These are phyloP conservation scores for Burhinus bistriatus DNA, from an alignment of 2,113 vertebrate genomes.

Conservation along the genomic window DNA sequence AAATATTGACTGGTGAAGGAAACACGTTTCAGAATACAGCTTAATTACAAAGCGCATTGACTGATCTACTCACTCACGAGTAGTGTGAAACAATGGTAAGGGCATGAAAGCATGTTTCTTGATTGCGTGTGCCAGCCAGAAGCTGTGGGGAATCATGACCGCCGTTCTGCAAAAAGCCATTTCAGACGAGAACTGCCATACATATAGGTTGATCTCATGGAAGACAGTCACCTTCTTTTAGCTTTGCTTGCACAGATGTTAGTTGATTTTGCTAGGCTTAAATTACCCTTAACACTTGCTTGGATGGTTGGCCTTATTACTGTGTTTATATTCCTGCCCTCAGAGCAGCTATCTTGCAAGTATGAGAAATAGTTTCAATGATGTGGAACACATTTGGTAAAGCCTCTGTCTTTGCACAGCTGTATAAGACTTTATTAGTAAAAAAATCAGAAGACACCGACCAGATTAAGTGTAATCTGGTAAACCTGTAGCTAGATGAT, in stretches of 20 bases:
- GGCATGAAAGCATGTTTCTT: background rate
- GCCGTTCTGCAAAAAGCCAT: background rate
- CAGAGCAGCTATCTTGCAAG: background rate
- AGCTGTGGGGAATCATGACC: background rate
- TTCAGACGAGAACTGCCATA: background rate
- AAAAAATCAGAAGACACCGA: background rate
- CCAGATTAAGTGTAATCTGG: background rate
- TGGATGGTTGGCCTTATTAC: background rate
- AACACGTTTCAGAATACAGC: background rate
- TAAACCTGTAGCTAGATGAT: background rate
- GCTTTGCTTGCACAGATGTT: background rate
- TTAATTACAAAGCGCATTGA: background rate
- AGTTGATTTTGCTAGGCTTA: background rate
- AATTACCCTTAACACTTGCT: background rate
- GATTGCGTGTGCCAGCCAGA: background rate
- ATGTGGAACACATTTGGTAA: background rate
- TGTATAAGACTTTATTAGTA: background rate
- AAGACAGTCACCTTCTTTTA: background rate
- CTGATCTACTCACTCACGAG: background rate
- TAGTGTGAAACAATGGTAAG: background rate
- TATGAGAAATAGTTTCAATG: background rate
- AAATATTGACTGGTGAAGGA: background rate
- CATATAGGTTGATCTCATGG: background rate
- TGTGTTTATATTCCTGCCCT: background rate
- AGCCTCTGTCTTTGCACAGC: background rate